Base-by-base conservation (phyloP, 2,797 vertebrate genomes). In the Sitta carolinensis region DNA sequence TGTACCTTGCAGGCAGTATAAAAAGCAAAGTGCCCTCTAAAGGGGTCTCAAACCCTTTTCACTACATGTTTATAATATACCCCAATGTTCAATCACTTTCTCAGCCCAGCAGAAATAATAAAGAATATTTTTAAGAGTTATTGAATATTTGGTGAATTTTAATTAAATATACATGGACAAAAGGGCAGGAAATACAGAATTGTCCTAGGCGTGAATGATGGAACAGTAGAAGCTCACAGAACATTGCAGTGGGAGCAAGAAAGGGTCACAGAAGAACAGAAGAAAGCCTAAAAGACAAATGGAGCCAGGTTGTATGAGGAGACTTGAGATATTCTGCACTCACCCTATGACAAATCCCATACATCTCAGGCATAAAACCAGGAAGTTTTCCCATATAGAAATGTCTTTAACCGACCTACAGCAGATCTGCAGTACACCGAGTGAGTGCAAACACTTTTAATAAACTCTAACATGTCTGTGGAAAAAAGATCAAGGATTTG, bases 1-100 rank as follows among this genome's bases (percentile, higher is more conserved):
- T 90, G 78, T 82, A 92, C 78, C 91, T 92, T 92, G 88, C 34
- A 96, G 93, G 79, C 96, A 97, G 78, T 95, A 86, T 90, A 67
- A 94, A 94, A 74, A 94, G 48, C 62, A 81, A 87, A 89, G 81
- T 96, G 36, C 87, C 85, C 77, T 94, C 86, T 87, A 69, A 96
- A 78, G 34, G 77, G 92, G 73, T 95, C 90, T 95, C 59, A 76
- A 93, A 54, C 73, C 79, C 42, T 94, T 92, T 67, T 68, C 51
- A 30, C 38, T 73, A 55, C 13, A 75, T 84, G 52, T 96, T 93
- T 94, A 29, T 92, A 80, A 93, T 72, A 57, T 63, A 89, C 26
- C 36, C 78, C 74, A 72, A 38, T 74, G 89, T 94, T 84, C 68
- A 95, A 86, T 87, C 54, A 67, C 45, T 87, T 90, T 64, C 30